Conservation (phyloP, 2,113 vertebrate species). For the Alligator sinensis region DNA sequence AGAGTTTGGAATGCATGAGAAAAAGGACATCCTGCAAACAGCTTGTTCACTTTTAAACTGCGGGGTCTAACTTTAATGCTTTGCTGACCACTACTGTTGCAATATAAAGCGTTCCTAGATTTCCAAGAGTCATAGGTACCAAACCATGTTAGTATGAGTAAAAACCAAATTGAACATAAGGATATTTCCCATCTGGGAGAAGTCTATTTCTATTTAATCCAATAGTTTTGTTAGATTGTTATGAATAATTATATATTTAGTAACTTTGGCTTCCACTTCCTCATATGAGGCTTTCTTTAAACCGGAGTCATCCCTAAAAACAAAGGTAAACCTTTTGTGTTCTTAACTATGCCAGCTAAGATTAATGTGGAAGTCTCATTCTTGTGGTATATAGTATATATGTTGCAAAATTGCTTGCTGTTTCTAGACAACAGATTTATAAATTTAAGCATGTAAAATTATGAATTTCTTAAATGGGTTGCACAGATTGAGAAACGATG, state of each 20-base stretch:
- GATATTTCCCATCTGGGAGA: too few relatives aligned
- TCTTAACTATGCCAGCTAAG: neutral
- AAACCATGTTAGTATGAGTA: neutral
- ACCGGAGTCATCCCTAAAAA: accelerated
- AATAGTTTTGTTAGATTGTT: neutral
- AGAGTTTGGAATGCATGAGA: neutral
- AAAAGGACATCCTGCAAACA: neutral
- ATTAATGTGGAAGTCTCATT: neutral
- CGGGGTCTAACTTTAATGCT: neutral
- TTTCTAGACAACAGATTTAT: neutral
- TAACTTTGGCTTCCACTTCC: neutral
- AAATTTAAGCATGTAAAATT: neutral
- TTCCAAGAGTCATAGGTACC: neutral
- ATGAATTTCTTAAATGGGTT: neutral
- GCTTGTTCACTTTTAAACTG: neutral
- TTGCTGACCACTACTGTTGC: neutral
- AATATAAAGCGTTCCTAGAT: neutral
- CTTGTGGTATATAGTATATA: neutral
- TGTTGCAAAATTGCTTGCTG: neutral
- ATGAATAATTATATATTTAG: neutral
- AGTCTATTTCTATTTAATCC: neutral
- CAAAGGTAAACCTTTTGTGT: neutral
- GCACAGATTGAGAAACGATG: slow-evolving; percentile 1
- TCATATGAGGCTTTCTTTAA: neutral
- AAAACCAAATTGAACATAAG: neutral